phyloP scores from a whole-genome alignment of 2,888 invertebrate genomes.

The Trachelus tabidus region DNA sequence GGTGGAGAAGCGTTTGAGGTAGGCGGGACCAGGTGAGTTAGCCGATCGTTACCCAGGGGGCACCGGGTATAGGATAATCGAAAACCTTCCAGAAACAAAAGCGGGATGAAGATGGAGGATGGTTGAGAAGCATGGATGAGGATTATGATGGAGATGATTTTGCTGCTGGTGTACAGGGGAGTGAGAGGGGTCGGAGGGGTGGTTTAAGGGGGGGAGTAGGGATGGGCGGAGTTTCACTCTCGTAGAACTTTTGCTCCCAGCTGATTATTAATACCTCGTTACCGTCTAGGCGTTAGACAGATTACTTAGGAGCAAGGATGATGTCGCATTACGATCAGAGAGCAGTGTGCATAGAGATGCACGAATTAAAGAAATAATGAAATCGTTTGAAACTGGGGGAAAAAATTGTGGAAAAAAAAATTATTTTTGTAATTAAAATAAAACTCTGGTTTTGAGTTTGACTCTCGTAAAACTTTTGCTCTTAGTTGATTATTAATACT shows the following conservation, averaged over 20 bases:
- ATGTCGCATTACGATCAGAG: no score
- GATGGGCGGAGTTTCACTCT: constrained; percentile 15
- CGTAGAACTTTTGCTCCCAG: constrained; percentile 23
- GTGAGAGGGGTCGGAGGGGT: background rate
- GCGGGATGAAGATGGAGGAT: constrained; percentile 13
- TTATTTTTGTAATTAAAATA: no score
- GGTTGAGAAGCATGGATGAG: constrained; percentile 1
- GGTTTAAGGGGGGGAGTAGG: background rate
- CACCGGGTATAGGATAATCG: constrained; percentile 55
- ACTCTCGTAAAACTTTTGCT: no score
- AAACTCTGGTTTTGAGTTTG: no score
- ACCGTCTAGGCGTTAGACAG: constrained; percentile 41
- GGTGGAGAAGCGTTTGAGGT: constrained; percentile 58
- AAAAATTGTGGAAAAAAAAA: no score
- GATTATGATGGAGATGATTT: background rate
- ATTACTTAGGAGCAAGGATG: no score
- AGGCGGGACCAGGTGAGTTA: constrained; percentile 62
- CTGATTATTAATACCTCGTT: constrained; percentile 61
- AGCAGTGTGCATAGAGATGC: no score
- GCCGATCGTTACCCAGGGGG: constrained; percentile 56
- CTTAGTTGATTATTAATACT: no score
- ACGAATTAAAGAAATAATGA: no score
- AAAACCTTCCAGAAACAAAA: constrained; percentile 60
- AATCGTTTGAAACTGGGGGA: no score
- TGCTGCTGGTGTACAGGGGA: background rate